Evolutionary conservation across 2,888 invertebrate genomes (phyloP).

Genomic region (Hoplodrina blanda): DNA sequence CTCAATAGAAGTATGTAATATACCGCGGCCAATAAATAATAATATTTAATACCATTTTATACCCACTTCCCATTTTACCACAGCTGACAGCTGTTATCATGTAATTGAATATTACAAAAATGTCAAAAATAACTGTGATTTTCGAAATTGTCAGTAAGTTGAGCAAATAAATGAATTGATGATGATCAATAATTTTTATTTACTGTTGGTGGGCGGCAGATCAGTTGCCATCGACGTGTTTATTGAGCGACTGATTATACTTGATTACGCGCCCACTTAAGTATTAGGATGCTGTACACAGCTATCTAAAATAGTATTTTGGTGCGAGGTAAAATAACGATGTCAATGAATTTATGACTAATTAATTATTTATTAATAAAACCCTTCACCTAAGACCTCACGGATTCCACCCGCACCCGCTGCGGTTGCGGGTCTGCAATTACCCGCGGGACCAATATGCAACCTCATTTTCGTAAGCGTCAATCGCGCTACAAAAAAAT

Average conservation of each 20-base stretch:
- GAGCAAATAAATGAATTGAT: slow-evolving; percentile 90
- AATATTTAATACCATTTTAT: slow-evolving; percentile 90
- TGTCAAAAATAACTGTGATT: slow-evolving; percentile 91
- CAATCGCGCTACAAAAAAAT: neutral
- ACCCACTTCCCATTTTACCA: slow-evolving; percentile 88
- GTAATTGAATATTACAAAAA: slow-evolving; percentile 88
- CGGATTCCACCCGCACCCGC: neutral
- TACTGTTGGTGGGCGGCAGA: slow-evolving; percentile 7
- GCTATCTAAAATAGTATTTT: neutral
- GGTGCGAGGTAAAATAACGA: neutral
- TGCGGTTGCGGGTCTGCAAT: neutral
- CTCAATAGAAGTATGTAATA: slow-evolving; percentile 83
- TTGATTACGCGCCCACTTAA: slow-evolving; percentile 10
- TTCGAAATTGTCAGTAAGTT: slow-evolving; percentile 91
- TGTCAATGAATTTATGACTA: neutral
- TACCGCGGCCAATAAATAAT: slow-evolving; percentile 89
- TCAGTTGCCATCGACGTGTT: neutral
- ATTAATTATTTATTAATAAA: neutral
- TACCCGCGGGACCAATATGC: too few species aligned
- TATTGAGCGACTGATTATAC: neutral
- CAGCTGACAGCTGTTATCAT: slow-evolving; percentile 85
- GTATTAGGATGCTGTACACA: neutral
- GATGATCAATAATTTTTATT: slow-evolving; percentile 60
- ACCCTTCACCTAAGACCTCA: neutral
- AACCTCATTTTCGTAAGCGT: neutral